These are phyloP conservation scores for Encarsia formosa DNA, from an alignment of 2,888 invertebrate species.

Conservation along the genomic window DNA sequence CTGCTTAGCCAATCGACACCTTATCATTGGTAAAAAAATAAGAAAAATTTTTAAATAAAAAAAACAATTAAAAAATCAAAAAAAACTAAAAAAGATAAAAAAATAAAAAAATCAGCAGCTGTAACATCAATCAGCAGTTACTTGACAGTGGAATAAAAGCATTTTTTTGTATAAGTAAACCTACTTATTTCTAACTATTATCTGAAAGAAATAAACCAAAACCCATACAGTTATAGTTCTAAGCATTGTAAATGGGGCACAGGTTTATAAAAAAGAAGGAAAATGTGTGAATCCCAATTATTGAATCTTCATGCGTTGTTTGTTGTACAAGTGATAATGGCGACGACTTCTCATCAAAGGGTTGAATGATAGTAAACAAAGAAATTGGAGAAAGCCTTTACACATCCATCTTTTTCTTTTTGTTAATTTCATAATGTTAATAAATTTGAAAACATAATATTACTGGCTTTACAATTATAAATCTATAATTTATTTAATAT, in stretches of 20 bases:
- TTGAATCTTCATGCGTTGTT: conserved; percentile 40
- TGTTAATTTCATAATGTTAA: conserved; percentile 32
- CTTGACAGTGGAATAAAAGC: conserved; percentile 41
- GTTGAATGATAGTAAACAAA: conserved; percentile 42
- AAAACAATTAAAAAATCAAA: conserved; percentile 16
- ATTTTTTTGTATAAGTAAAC: conserved; percentile 44
- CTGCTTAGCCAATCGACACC: conserved; percentile 48
- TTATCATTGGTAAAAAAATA: conserved; percentile 45
- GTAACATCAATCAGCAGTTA: conserved; percentile 42
- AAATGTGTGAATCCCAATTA: conserved; percentile 39
- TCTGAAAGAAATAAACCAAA: conserved; percentile 56
- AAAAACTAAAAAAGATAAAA: conserved; percentile 25
- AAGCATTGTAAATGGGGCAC: conserved; percentile 43
- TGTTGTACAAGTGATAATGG: conserved; percentile 46
- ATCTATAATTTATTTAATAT: conserved; percentile 29
- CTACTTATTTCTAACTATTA: conserved; percentile 51
- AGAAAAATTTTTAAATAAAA: too few species aligned
- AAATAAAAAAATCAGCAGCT: conserved; percentile 40
- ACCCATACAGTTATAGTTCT: conserved; percentile 40
- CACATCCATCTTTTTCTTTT: conserved; percentile 42
- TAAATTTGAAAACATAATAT: conserved; percentile 27
- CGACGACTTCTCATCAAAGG: conserved; percentile 44
- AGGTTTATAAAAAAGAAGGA: conserved; percentile 34
- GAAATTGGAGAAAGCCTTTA: conserved; percentile 46
- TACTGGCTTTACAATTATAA: conserved; percentile 26